A percentile compares a stretch with the other conserved stretches of the same genome.
phyloP scores from a whole-genome alignment of 2,113 vertebrate species.

The Melierax canorus region DNA sequence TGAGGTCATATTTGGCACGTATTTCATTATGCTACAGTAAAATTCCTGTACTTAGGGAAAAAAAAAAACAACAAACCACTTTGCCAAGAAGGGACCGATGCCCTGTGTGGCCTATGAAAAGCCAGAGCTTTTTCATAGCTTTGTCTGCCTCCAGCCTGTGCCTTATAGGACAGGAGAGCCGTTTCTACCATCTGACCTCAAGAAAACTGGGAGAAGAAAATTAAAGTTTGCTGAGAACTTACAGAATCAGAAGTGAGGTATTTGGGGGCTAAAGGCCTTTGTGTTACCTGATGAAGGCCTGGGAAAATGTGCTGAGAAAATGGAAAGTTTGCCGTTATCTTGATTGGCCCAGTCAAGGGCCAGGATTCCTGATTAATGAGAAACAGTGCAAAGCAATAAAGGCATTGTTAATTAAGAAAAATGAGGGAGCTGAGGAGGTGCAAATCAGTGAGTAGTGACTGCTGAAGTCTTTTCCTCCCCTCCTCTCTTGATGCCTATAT shows the following conservation, averaged over 20 bases:
- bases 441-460: not conserved
- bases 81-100: accelerated
- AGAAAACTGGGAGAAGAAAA: not conserved
- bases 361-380: not conserved
- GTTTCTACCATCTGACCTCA: not conserved
- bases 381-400: not conserved
- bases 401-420: not conserved
- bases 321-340: not conserved
- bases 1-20: not conserved
- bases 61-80: too few species aligned
- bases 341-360: not conserved
- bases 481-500: not conserved
- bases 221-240: not conserved
- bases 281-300: not conserved
- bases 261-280: not conserved
- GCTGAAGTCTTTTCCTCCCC: not conserved
- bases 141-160: not conserved
- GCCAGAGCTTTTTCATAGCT: not conserved
- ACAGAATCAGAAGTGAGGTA: not conserved
- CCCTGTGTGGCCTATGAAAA: not conserved
- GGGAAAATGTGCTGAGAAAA: not conserved
- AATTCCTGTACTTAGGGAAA: not conserved
- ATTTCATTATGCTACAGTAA: not conserved
- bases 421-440: not conserved
- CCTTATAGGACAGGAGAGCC: not conserved